phyloP scores from a whole-genome alignment of 1,140 invertebrate genomes.

The Bilobella aurantiaca region DNA sequence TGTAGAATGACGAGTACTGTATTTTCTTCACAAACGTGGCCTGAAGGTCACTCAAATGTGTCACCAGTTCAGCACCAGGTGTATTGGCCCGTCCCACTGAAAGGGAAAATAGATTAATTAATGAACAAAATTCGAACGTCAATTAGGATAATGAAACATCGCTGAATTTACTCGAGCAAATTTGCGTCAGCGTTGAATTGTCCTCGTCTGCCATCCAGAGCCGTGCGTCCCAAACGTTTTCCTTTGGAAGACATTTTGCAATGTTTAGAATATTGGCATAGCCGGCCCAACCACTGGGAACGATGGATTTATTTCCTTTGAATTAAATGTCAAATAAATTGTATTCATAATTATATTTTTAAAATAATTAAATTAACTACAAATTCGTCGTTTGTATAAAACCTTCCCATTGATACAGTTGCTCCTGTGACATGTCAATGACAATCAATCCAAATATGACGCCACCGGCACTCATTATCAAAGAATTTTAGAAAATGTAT shows the following conservation, averaged over 20 bases:
- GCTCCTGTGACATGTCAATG: conserved; percentile 11
- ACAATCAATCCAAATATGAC: conserved; percentile 7
- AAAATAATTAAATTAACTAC: background rate
- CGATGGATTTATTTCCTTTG: background rate
- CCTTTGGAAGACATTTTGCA: background rate
- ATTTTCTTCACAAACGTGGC: conserved; percentile 13
- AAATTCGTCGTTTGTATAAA: background rate
- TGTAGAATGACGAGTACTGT: conserved; percentile 9
- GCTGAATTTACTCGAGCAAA: background rate
- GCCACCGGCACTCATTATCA: no score
- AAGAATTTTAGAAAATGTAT: no score
- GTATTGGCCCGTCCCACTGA: conserved; percentile 2
- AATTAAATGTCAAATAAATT: background rate
- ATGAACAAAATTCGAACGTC: no score
- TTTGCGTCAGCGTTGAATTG: background rate
- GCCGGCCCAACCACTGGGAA: background rate
- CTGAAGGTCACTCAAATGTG: background rate
- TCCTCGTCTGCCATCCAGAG: conserved; percentile 3
- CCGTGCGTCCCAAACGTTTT: conserved; percentile 3
- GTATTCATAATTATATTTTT: background rate
- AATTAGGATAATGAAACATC: background rate
- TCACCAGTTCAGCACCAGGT: background rate
- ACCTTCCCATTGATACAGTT: background rate
- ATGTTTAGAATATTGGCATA: background rate
- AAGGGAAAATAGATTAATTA: background rate